These are phyloP conservation scores for Dioctria rufipes DNA, from an alignment of 2,888 invertebrate genomes.

Conservation along the genomic window DNA sequence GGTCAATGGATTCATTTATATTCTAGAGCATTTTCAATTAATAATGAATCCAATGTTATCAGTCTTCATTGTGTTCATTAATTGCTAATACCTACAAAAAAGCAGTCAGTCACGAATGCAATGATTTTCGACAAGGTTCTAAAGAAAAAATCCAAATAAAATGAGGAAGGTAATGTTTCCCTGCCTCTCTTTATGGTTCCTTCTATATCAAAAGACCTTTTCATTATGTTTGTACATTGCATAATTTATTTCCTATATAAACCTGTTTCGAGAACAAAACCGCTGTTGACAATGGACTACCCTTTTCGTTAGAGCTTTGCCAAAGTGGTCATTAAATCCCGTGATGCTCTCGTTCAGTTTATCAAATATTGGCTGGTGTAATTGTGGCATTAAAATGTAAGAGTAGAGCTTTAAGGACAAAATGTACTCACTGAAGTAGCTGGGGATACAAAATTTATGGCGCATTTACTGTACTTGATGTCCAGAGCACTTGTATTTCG, in stretches of 20 bases:
- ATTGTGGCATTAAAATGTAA: constrained; percentile 27
- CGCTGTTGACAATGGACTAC: constrained; percentile 17
- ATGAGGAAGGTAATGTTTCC: no score
- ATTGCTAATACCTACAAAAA: background rate
- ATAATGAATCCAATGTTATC: constrained; percentile 23
- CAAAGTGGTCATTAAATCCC: constrained; percentile 18
- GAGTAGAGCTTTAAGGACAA: background rate
- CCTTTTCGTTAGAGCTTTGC: constrained; percentile 2
- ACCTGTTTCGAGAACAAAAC: constrained; percentile 17
- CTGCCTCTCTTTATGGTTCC: background rate
- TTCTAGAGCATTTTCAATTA: constrained; percentile 43
- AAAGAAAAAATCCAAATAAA: no score
- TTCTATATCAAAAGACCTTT: background rate
- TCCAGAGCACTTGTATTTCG: background rate
- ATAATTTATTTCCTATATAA: constrained; percentile 27
- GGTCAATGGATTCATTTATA: constrained; percentile 27
- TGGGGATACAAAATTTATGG: constrained; percentile 27
- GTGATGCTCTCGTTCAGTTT: constrained; percentile 2
- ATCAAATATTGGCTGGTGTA: constrained; percentile 29
- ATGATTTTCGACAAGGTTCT: background rate
- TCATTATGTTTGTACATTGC: constrained; percentile 29
- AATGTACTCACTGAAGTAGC: background rate
- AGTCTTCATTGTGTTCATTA: constrained; percentile 1
- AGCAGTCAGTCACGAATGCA: background rate
- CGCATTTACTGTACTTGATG: constrained; percentile 25